A percentile compares a stretch with the other conserved stretches of the same genome.
phyloP scores from a whole-genome alignment of 2,888 invertebrate species.

The Ryuthela nishihirai region DNA sequence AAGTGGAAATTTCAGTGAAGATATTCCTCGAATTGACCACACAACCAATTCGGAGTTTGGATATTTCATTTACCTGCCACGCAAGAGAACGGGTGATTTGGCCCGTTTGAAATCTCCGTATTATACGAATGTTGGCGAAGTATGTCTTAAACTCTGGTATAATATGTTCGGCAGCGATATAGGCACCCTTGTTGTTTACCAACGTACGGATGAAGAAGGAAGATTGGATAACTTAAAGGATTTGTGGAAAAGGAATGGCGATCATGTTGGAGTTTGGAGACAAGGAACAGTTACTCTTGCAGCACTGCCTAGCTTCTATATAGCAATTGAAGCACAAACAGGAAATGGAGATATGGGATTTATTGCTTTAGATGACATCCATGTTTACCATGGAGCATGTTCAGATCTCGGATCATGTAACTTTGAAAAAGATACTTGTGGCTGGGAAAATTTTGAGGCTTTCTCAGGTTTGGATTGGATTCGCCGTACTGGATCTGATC shows the following conservation, averaged over 20 bases:
- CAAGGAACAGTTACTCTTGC: constrained; percentile 20
- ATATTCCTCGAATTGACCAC: constrained; percentile 33
- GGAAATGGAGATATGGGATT: constrained; percentile 25
- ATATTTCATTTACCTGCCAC: constrained; percentile 29
- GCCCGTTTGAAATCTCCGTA: constrained; percentile 21
- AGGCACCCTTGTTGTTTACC: constrained; percentile 46
- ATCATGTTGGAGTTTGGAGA: constrained; percentile 27
- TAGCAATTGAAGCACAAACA: constrained; percentile 30
- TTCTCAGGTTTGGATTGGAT: constrained; percentile 33
- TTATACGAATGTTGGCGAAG: constrained; percentile 32
- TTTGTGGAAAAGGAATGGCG: constrained; percentile 23
- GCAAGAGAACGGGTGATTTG: constrained; percentile 9
- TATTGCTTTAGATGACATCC: constrained; percentile 36
- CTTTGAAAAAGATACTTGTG: constrained; percentile 37
- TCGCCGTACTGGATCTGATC: constrained; percentile 22
- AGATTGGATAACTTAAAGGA: constrained; percentile 25
- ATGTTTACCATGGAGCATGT: constrained; percentile 27
- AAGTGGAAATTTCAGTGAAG: constrained; percentile 19
- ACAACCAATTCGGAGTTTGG: constrained; percentile 26
- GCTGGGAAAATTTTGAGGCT: constrained; percentile 23
- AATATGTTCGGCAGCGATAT: constrained; percentile 41
- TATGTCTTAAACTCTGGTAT: constrained; percentile 35
- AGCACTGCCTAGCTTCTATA: constrained; percentile 19
- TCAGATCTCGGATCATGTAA: constrained; percentile 30
- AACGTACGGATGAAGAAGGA: constrained; percentile 32